Base-by-base conservation (phyloP, 2,797 vertebrate genomes). In the Odontamblyopus lacepedii region DNA sequence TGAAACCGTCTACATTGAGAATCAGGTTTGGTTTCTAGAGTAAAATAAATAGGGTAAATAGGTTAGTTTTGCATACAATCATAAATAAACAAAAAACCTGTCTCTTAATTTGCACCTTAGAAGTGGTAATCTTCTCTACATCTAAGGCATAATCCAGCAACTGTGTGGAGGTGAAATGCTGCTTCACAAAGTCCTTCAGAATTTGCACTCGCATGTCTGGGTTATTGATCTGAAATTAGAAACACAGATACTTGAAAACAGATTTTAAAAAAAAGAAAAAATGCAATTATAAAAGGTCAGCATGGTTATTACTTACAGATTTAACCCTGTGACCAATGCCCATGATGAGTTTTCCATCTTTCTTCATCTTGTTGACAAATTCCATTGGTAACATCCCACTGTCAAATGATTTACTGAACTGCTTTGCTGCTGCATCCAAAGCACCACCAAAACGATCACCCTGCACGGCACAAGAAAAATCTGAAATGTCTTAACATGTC, bases 331-430 rank as follows among this genome's bases (percentile, higher is more conserved):
- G 97, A 51, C 97, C 97, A 0, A 98, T 98, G 78, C 97, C 97
- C 97, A 98, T 98, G 74, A 98, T 98, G 65, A 98, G 92, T 67
- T 97, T 97, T 27, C 97, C 97, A 60, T 98, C 97, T 71, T 98
- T 99, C 90, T 98, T 98, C 97, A 98, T 98, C 90, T 97, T 98
- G 84, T 98, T 98, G 83, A 98, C 97, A 81, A 98, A 98, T 79
- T 98, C 97, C 97, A 98, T 98, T 16, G 97, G 96, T 76, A 97
- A 95, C 80, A 96, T 95, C 74, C 96, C 95, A 1, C 96, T 98
- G 91, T 98, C 97, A 2, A 98, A 98, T 0, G 96, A 96, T 85
- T 97, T 97, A 87, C 97, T 99, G 91, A 99, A 99, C 95, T 97
- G 95, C 82, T 96, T 98, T 1, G 97, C 97, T 6, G 97, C 97